phyloP scores from a whole-genome alignment of 1,140 invertebrate genomes.

The Tetragonula clypearis region DNA sequence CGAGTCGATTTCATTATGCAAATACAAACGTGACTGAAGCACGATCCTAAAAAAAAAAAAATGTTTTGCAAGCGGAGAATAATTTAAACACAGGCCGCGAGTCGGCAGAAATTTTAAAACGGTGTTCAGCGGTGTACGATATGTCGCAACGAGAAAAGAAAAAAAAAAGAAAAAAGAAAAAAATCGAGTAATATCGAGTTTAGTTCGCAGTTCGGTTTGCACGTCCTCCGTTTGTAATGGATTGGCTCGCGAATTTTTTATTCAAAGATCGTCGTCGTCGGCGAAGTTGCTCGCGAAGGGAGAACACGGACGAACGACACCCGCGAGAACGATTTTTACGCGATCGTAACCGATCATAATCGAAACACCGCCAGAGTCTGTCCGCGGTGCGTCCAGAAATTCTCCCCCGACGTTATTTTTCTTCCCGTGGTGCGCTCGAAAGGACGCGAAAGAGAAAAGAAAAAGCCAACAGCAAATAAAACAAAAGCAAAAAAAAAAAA shows the following conservation, averaged over 20 bases:
- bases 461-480: not conserved
- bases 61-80: too few relatives aligned
- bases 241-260: conserved; percentile 16
- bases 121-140: too few relatives aligned
- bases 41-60: too few relatives aligned
- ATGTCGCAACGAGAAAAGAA: too few relatives aligned
- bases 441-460: not conserved
- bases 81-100: too few relatives aligned
- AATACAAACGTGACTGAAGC: too few relatives aligned
- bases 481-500: not conserved
- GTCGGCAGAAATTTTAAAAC: too few relatives aligned
- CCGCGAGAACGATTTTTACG: not conserved
- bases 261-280: not conserved
- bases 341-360: conserved; percentile 13
- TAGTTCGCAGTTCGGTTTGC: not conserved
- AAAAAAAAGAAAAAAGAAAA: too few relatives aligned
- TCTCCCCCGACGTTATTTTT: not conserved
- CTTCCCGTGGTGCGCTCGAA: not conserved
- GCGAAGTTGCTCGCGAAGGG: not conserved
- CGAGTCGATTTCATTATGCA: too few relatives aligned
- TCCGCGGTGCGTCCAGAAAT: not conserved
- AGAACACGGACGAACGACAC: not conserved
- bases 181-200: not conserved
- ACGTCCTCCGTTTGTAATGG: not conserved
- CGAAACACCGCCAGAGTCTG: not conserved